A percentile compares a stretch with the other conserved stretches of the same genome.
phyloP scores from a whole-genome alignment of 2,113 vertebrate species.

The Bostrychus sinensis region DNA sequence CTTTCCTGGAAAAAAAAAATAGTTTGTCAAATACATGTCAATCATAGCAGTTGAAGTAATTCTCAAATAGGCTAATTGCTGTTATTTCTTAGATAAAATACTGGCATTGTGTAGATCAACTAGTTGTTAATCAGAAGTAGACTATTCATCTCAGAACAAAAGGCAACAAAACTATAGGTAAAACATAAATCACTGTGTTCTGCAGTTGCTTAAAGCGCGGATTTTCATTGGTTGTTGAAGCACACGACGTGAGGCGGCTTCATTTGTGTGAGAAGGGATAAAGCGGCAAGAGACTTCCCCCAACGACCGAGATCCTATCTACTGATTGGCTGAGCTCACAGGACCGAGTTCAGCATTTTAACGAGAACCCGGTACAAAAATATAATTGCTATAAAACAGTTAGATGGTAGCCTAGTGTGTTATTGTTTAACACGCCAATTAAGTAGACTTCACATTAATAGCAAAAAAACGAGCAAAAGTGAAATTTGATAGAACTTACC shows the following conservation, averaged over 20 bases:
- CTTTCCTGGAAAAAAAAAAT: slow-evolving; percentile 65
- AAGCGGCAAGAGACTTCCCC: slow-evolving; percentile 19
- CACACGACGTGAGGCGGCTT: slow-evolving; percentile 8
- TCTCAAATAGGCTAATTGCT: no score
- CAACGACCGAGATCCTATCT: slow-evolving; percentile 49
- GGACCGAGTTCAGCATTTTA: slow-evolving; percentile 25
- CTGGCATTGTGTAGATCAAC: no score
- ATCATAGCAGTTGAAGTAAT: no score
- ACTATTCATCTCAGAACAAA: no score
- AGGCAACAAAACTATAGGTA: slow-evolving; percentile 2
- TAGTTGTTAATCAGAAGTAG: no score
- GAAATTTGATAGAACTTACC: slow-evolving; percentile 57
- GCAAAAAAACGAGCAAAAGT: background rate
- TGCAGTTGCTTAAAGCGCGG: slow-evolving; percentile 10
- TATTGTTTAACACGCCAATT: no score
- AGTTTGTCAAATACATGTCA: no score
- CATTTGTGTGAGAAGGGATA: background rate
- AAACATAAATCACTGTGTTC: slow-evolving; percentile 30
- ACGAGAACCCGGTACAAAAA: slow-evolving; percentile 9
- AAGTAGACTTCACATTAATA: no score
- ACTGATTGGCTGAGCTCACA: slow-evolving; percentile 53
- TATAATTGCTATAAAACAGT: slow-evolving; percentile 13
- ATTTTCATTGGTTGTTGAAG: slow-evolving; percentile 41
- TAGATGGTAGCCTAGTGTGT: no score
- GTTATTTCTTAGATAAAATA: no score